Conservation (phyloP, 2,888 invertebrate genomes). For the Boloria euphrosyne region DNA sequence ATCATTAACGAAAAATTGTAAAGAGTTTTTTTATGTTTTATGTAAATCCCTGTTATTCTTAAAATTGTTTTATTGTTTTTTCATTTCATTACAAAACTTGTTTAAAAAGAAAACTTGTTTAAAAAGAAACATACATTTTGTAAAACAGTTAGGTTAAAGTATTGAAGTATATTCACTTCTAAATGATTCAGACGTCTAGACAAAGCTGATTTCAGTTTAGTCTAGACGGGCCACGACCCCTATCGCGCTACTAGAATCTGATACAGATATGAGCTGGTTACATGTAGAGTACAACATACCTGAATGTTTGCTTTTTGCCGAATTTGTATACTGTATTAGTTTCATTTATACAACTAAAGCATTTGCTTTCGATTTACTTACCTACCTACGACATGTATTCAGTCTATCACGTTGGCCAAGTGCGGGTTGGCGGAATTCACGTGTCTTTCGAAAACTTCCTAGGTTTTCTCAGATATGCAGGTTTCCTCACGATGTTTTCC, state of each 20-base stretch:
- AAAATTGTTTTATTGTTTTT: not conserved
- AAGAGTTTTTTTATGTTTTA: too few relatives aligned
- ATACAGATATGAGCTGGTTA: constrained; percentile 23
- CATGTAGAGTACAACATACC: constrained; percentile 22
- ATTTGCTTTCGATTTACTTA: too few relatives aligned
- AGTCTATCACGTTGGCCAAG: too few relatives aligned
- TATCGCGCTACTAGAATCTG: constrained; percentile 36
- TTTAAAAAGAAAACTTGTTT: not conserved
- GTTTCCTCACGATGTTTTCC: too few relatives aligned
- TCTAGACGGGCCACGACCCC: constrained; percentile 76
- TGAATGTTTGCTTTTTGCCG: not conserved
- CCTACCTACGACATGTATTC: too few relatives aligned
- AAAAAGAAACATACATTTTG: not conserved
- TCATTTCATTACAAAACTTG: not conserved
- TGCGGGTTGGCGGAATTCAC: too few relatives aligned
- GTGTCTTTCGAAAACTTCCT: too few relatives aligned
- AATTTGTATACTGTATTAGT: not conserved
- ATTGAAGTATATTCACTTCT: constrained; percentile 41
- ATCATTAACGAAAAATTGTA: too few relatives aligned
- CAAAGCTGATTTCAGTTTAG: constrained; percentile 57
- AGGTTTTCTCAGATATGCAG: too few relatives aligned
- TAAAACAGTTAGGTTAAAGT: constrained; percentile 27
- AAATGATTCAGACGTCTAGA: constrained; percentile 68
- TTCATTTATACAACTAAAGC: not conserved
- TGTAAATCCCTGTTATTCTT: too few relatives aligned